These are phyloP conservation scores for Tenthredo livida DNA, from an alignment of 2,888 invertebrate species.

Conservation along the genomic window DNA sequence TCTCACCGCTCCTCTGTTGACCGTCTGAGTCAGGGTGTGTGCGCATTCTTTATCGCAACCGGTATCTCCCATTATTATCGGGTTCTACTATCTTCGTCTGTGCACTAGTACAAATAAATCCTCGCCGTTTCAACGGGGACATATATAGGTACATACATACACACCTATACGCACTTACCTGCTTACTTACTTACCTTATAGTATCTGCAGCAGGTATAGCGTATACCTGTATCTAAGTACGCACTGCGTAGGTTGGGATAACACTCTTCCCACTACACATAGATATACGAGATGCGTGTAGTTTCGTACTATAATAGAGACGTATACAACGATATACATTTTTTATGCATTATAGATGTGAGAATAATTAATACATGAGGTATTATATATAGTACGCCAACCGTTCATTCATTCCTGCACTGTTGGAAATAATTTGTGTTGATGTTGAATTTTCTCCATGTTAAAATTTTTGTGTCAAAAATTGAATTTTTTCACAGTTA, in stretches of 20 bases:
- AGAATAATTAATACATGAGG: too few species aligned
- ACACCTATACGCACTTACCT: not conserved
- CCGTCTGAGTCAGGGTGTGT: conserved; percentile 59
- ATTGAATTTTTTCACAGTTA: too few species aligned
- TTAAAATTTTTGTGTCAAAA: too few species aligned
- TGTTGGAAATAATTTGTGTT: too few species aligned
- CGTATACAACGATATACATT: not conserved
- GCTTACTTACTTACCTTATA: not conserved
- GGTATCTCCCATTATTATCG: conserved; percentile 52
- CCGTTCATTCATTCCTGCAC: too few species aligned
- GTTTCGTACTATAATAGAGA: not conserved
- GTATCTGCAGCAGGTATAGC: not conserved
- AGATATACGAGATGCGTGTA: not conserved
- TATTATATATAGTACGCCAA: too few species aligned
- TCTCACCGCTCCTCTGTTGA: conserved; percentile 59
- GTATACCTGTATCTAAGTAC: not conserved
- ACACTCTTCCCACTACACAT: not conserved
- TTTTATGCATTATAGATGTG: too few species aligned
- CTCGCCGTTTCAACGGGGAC: conserved; percentile 33
- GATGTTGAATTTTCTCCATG: too few species aligned
- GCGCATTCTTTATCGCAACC: conserved; percentile 54
- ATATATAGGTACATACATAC: not conserved
- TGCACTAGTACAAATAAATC: conserved; percentile 43
- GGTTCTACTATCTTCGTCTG: conserved; percentile 32
- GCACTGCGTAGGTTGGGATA: not conserved